Evolutionary conservation across 2,113 vertebrate species (phyloP).

Genomic region (Nestor notabilis): DNA sequence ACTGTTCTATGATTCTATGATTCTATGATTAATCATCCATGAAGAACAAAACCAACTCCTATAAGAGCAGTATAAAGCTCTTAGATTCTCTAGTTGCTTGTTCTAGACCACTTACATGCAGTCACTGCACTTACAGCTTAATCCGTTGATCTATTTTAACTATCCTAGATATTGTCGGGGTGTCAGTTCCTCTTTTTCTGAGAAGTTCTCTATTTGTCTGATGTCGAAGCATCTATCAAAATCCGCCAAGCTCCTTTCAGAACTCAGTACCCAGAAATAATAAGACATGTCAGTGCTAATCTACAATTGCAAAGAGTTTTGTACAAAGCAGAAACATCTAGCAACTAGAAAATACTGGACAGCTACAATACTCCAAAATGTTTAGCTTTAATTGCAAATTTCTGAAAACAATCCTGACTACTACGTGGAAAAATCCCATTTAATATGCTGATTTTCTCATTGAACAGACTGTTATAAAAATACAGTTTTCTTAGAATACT

Average conservation of each 20-base stretch:
- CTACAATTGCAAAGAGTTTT: not conserved
- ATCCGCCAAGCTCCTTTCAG: not conserved
- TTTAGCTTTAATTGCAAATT: not conserved
- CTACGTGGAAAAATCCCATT: not conserved
- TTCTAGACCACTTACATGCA: not conserved
- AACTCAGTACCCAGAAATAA: not conserved
- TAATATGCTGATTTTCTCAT: not conserved
- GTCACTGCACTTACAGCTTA: not conserved
- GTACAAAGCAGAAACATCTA: constrained; percentile 3
- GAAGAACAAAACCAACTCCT: not conserved
- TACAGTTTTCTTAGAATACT: not conserved
- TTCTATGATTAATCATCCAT: not conserved
- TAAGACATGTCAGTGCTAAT: not conserved
- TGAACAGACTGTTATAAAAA: not conserved
- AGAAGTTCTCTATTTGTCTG: not conserved
- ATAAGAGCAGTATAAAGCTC: not conserved
- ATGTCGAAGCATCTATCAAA: not conserved
- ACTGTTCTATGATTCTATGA: no score
- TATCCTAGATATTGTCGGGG: not conserved
- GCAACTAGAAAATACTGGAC: not conserved
- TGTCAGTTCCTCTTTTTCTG: not conserved
- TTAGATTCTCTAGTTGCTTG: not conserved
- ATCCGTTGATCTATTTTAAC: not conserved
- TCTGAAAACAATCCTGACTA: not conserved
- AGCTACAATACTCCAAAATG: not conserved